Percentiles rank a stretch among this genome's conserved stretches.
phyloP scores from a whole-genome alignment of 1,140 invertebrate species.

The Bombus cullumanus region DNA sequence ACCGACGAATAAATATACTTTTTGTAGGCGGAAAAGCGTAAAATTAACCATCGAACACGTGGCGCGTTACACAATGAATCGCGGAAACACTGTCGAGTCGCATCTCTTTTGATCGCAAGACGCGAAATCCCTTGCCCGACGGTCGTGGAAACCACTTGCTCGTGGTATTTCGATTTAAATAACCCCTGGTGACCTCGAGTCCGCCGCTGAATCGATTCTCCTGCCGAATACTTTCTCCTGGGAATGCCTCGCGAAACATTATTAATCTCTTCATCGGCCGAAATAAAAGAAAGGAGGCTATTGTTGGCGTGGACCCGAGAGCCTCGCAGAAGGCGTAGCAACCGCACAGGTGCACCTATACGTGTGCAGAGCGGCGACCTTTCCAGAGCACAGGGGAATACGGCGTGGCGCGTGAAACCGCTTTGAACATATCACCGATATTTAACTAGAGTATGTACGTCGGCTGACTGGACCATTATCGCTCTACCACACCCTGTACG shows the following conservation, averaged over 20 bases:
- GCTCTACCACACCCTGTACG: conserved; percentile 16
- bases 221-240: conserved; percentile 47
- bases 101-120: not conserved
- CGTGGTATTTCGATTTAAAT: conserved; percentile 51
- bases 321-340: not conserved
- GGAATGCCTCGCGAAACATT: conserved; percentile 43
- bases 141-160: conserved; percentile 29
- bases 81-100: not conserved
- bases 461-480: conserved; percentile 22
- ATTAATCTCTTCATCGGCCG: conserved; percentile 54
- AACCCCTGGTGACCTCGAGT: conserved; percentile 13
- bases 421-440: conserved; percentile 33
- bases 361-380: conserved; percentile 15
- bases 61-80: not conserved
- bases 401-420: conserved; percentile 14
- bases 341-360: conserved; percentile 37
- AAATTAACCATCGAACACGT: not conserved
- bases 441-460: conserved; percentile 36
- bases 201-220: not conserved
- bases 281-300: conserved; percentile 46
- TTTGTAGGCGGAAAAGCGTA: not conserved
- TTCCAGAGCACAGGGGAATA: conserved; percentile 1
- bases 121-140: not conserved
- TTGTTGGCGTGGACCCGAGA: conserved; percentile 35
- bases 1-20: not conserved